Evolutionary conservation across 2,888 invertebrate species (phyloP).

Genomic region (Athrips mouffetella): DNA sequence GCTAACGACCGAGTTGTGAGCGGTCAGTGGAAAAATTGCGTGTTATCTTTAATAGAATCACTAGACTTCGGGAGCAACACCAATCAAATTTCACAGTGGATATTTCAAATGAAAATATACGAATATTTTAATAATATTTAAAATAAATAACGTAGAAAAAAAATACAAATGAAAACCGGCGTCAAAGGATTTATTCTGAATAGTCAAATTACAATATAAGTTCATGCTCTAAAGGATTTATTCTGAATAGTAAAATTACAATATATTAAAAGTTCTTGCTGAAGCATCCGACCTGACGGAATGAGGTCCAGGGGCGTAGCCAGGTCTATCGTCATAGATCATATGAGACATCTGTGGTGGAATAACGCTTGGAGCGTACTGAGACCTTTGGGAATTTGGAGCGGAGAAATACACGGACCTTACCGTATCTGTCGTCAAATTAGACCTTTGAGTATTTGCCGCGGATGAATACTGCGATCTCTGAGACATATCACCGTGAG

Average conservation of each 20-base stretch:
- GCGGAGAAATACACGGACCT: too few species aligned
- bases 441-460: background rate
- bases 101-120: background rate
- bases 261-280: background rate
- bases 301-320: background rate
- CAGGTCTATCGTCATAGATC: too few species aligned
- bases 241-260: background rate
- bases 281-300: background rate
- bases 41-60: too few species aligned
- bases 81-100: too few species aligned
- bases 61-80: too few species aligned
- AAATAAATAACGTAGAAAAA: background rate
- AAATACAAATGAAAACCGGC: too few species aligned
- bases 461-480: background rate
- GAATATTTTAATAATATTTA: background rate
- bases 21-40: too few species aligned
- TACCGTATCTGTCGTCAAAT: too few species aligned
- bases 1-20: too few species aligned
- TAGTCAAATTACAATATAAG: background rate
- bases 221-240: background rate
- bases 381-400: background rate
- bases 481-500: background rate
- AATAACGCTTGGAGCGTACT: background rate
- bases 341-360: background rate
- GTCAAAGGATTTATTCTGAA: background rate